Percentiles rank a stretch among this genome's conserved stretches.
Evolutionary conservation across 2,888 invertebrate genomes (phyloP).

Genomic region (Drosophila planitibia): DNA sequence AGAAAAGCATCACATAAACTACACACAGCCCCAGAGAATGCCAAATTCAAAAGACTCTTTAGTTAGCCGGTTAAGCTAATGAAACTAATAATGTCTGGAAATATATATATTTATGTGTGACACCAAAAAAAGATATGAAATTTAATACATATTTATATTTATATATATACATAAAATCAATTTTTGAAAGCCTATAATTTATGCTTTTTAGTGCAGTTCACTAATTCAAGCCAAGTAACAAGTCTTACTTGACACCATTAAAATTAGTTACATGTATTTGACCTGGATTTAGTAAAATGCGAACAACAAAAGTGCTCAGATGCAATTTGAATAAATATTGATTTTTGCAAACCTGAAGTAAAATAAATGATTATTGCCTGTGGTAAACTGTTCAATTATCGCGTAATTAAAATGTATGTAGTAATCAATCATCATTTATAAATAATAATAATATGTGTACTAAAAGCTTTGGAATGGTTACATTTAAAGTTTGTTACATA

Average conservation of each 20-base stretch:
- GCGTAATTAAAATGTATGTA: not conserved
- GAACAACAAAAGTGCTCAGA: not conserved
- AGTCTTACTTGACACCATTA: constrained; percentile 5
- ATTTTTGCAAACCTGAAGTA: not conserved
- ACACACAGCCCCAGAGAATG: not conserved
- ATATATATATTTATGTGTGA: not conserved
- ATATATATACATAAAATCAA: constrained; percentile 6
- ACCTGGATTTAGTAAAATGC: not conserved
- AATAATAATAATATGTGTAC: not conserved
- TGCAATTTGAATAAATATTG: not conserved
- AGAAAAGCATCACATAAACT: not conserved
- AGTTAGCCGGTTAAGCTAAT: not conserved
- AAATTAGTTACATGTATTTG: not conserved
- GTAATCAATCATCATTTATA: not conserved
- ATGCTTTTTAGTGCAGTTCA: not conserved
- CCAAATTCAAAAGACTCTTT: not conserved
- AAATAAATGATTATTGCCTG: not conserved
- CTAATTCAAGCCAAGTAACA: not conserved
- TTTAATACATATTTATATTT: not conserved
- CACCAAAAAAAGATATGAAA: not conserved
- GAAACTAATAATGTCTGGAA: not conserved
- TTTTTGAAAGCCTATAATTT: constrained; percentile 13
- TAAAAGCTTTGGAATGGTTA: not conserved
- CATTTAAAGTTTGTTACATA: not conserved
- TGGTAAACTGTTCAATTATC: not conserved